Evolutionary conservation across 2,888 invertebrate species (phyloP).

Genomic region (Drepanosiphum platanoidis): DNA sequence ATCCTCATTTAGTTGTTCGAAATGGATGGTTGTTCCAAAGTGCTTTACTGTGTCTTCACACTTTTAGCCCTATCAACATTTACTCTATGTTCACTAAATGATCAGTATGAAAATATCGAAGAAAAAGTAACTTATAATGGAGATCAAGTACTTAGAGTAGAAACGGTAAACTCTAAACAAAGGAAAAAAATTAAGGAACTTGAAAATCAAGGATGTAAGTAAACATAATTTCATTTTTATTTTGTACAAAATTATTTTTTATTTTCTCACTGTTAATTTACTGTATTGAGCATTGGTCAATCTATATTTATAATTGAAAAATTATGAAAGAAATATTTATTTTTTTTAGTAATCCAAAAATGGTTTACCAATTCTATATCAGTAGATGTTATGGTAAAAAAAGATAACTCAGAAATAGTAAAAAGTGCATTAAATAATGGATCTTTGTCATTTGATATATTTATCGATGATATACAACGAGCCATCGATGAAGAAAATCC

Average conservation of each 20-base stretch:
- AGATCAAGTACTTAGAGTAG: slow-evolving; percentile 80
- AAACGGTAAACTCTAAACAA: slow-evolving; percentile 70
- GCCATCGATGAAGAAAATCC: slow-evolving; percentile 85
- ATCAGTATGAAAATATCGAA: slow-evolving; percentile 18
- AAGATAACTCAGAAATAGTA: slow-evolving; percentile 74
- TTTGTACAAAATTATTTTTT: no score
- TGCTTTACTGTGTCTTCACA: slow-evolving; percentile 38
- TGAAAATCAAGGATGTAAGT: slow-evolving; percentile 72
- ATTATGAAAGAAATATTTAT: slow-evolving; percentile 17
- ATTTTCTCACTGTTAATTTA: no score
- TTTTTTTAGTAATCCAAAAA: slow-evolving; percentile 71
- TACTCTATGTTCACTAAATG: slow-evolving; percentile 17
- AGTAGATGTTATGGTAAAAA: slow-evolving; percentile 79
- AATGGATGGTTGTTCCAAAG: slow-evolving; percentile 45
- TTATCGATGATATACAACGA: slow-evolving; percentile 81
- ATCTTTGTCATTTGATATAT: slow-evolving; percentile 75
- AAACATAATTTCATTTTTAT: slow-evolving; percentile 8
- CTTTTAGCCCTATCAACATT: slow-evolving; percentile 34
- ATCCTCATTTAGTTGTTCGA: slow-evolving; percentile 51
- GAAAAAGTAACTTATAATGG: slow-evolving; percentile 75
- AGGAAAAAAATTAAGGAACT: slow-evolving; percentile 70
- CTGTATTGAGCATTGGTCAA: neutral
- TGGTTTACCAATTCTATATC: slow-evolving; percentile 73
- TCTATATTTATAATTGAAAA: neutral
- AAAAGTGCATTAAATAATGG: slow-evolving; percentile 73